Conservation (phyloP, 2,888 invertebrate genomes). For the Patella pellucida region DNA sequence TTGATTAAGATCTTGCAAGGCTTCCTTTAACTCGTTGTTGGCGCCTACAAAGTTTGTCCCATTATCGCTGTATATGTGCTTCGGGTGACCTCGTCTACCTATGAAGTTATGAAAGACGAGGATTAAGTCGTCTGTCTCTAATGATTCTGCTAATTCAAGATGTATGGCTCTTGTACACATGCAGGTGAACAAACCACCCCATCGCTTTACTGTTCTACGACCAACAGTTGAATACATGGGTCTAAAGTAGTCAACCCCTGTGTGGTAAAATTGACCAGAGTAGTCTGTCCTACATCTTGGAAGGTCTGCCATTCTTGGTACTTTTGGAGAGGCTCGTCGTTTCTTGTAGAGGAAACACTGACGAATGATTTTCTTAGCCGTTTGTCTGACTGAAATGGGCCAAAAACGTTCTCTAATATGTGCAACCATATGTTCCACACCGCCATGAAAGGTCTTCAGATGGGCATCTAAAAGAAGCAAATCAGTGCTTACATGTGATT, state of each 20-base stretch:
- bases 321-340: background rate
- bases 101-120: constrained; percentile 12
- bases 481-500: background rate
- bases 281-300: constrained; percentile 15
- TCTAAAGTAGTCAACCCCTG: constrained; percentile 22
- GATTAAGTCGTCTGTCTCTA: constrained; percentile 21
- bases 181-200: constrained; percentile 25
- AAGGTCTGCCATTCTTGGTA: constrained; percentile 19
- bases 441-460: background rate
- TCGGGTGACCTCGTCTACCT: constrained; percentile 24
- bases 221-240: constrained; percentile 19
- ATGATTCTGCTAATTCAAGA: constrained; percentile 20
- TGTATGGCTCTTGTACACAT: constrained; percentile 17
- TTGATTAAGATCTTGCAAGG: constrained; percentile 22
- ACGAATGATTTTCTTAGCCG: background rate
- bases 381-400: background rate
- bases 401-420: background rate
- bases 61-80: constrained; percentile 34
- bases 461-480: background rate
- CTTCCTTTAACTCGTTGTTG: constrained; percentile 25
- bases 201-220: constrained; percentile 15
- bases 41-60: constrained; percentile 41
- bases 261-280: constrained; percentile 12
- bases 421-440: background rate
- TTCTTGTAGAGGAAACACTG: background rate